A percentile compares a stretch with the other conserved stretches of the same genome.
Conservation (phyloP, 2,113 vertebrate genomes). For the Python bivittatus region DNA sequence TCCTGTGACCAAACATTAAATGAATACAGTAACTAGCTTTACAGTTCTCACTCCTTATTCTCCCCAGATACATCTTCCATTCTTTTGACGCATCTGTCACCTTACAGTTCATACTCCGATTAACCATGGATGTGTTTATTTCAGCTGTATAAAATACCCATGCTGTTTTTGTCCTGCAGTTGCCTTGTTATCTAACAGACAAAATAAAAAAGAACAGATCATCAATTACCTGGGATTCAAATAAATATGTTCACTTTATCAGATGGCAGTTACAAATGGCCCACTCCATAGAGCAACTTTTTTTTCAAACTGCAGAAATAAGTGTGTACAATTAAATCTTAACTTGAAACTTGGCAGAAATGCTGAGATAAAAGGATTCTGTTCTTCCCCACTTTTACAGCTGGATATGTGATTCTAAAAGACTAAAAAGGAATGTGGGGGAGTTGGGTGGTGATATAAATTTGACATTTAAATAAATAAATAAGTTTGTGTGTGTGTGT, state of each 20-base stretch:
- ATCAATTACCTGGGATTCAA: conserved; percentile 38
- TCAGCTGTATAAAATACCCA: conserved; percentile 15
- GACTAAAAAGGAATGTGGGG: too few species aligned
- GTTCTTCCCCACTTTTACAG: not conserved
- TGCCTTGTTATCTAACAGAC: not conserved
- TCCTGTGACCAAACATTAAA: not conserved
- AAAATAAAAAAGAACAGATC: fast-evolving
- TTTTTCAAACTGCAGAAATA: fast-evolving
- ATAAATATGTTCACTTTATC: not conserved
- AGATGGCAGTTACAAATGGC: conserved; percentile 12
- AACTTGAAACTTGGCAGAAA: not conserved
- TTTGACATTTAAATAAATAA: too few species aligned
- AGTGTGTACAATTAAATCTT: not conserved
- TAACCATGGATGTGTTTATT: not conserved
- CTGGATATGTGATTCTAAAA: not conserved
- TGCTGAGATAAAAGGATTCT: not conserved
- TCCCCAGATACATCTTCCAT: not conserved
- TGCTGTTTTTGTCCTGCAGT: not conserved
- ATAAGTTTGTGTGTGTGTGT: too few species aligned
- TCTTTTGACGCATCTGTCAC: fast-evolving
- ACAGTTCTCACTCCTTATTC: not conserved
- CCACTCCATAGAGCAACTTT: fast-evolving
- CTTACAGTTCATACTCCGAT: fast-evolving
- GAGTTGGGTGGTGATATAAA: too few species aligned
- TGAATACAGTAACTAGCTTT: not conserved